Evolutionary conservation across 2,797 vertebrate species (phyloP), one percentile per base, ranked within the genome.

Genomic region (Ctenosaura bakeri): DNA sequence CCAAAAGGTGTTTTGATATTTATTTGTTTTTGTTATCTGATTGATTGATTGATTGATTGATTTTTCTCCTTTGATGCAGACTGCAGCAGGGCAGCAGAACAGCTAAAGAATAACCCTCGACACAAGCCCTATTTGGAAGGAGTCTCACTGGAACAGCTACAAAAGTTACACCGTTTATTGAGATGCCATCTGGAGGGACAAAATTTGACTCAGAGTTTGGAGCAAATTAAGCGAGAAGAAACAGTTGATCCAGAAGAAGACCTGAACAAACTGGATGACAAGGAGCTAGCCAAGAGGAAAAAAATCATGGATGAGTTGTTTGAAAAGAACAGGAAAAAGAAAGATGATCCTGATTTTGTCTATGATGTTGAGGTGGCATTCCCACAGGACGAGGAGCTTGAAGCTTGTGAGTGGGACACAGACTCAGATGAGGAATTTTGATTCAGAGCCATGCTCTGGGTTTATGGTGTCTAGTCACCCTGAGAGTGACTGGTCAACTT

Each of bases 341-440:
- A 97, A 92, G 98, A 98, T 0, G 98, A 99, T 88, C 98, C 98
- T 0, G 96, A 98, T 94, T 99, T 99, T 83, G 90, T 99, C 84
- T 99, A 99, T 1, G 97, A 99, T 38, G 6, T 99, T 3, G 98
- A 99, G 79, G 98, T 98, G 56, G 98, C 99, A 29, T 99, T 99
- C 91, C 94, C 96, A 4, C 95, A 97, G 90, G 97, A 97, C 66
- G 96, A 95, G 14, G 93, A 94, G 3, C 94, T 97, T 35, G 98
- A 98, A 90, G 97, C 97, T 73, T 99, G 99, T 94, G 97, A 98
- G 91, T 99, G 99, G 99, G 99, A 99, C 62, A 91, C 97, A 0
- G 97, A 98, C 20, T 98, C 98, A 0, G 98, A 98, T 66, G 98
- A 98, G 12, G 98, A 97, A 80, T 98, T 98, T 97, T 99, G 94